phyloP scores from a whole-genome alignment of 2,888 invertebrate genomes.

The Tenthredo distinguenda region DNA sequence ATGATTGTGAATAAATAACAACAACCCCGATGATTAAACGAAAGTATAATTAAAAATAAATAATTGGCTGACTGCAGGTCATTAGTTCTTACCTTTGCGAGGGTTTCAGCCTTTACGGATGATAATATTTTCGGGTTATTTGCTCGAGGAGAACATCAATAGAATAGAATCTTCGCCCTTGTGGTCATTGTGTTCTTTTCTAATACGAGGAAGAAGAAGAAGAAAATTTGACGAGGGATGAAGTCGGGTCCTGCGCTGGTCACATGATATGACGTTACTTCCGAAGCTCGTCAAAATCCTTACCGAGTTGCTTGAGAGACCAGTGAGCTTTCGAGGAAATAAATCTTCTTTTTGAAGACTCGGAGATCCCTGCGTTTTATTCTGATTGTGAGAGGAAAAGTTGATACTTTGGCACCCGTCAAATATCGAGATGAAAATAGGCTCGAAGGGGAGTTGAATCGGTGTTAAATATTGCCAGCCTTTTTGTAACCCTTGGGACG shows the following conservation, averaged over 20 bases:
- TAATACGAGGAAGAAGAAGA: background rate
- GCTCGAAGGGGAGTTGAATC: background rate
- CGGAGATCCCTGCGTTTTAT: background rate
- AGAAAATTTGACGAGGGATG: background rate
- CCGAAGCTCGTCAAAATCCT: background rate
- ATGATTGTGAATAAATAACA: background rate
- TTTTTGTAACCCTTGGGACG: background rate
- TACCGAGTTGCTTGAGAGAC: background rate
- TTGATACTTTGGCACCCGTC: background rate
- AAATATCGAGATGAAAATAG: constrained; percentile 7
- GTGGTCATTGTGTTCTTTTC: constrained; percentile 7
- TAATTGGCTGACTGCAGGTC: background rate
- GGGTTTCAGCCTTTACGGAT: background rate
- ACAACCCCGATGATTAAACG: background rate
- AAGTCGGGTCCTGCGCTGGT: background rate
- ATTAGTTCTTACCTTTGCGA: background rate
- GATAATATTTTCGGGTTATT: background rate
- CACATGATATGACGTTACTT: background rate
- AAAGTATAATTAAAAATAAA: constrained; percentile 1
- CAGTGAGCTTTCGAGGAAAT: background rate
- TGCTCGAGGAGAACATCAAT: background rate
- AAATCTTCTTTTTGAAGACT: background rate
- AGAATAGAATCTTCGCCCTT: background rate
- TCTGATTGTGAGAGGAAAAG: constrained; percentile 6
- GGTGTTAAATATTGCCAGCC: constrained; percentile 14